Evolutionary conservation across 2,113 vertebrate genomes (phyloP).

Genomic region (Lates calcarifer): DNA sequence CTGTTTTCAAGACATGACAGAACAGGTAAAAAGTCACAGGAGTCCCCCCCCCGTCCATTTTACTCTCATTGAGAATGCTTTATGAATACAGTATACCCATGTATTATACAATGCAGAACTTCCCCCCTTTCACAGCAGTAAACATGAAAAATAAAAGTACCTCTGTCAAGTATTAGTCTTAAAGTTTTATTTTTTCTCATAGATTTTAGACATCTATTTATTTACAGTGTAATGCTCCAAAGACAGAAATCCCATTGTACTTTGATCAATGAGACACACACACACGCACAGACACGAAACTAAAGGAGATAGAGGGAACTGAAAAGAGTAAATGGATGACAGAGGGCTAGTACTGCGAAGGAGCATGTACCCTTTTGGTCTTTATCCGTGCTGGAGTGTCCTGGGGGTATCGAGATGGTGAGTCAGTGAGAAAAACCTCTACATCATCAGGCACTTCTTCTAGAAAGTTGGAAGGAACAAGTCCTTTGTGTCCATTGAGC

Average conservation of each 20-base stretch:
- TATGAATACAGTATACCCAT: slow-evolving; percentile 80
- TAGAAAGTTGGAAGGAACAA: slow-evolving; percentile 98
- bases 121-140: slow-evolving; percentile 74
- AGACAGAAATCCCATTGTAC: slow-evolving; percentile 69
- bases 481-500: slow-evolving; percentile 97
- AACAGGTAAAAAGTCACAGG: slow-evolving; percentile 70
- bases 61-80: slow-evolving; percentile 79
- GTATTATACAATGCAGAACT: slow-evolving; percentile 75
- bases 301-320: slow-evolving; percentile 75
- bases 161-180: slow-evolving; percentile 75
- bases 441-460: slow-evolving; percentile 99
- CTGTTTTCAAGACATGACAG: slow-evolving; percentile 68
- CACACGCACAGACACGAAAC: slow-evolving; percentile 79
- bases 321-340: slow-evolving; percentile 80
- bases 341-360: slow-evolving; percentile 87
- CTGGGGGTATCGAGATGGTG: slow-evolving; percentile 86
- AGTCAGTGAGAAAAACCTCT: slow-evolving; percentile 95
- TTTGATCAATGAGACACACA: slow-evolving; percentile 70
- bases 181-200: slow-evolving; percentile 61
- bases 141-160: slow-evolving; percentile 82
- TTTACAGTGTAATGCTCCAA: slow-evolving; percentile 76
- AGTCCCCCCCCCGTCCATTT: slow-evolving; percentile 29
- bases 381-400: slow-evolving; percentile 89
- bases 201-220: slow-evolving; percentile 72
- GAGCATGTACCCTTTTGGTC: slow-evolving; percentile 96